These are phyloP conservation scores for Temnopleurus reevesii DNA, from an alignment of 53 echinoderm and acorn worm species.

Conservation along the genomic window DNA sequence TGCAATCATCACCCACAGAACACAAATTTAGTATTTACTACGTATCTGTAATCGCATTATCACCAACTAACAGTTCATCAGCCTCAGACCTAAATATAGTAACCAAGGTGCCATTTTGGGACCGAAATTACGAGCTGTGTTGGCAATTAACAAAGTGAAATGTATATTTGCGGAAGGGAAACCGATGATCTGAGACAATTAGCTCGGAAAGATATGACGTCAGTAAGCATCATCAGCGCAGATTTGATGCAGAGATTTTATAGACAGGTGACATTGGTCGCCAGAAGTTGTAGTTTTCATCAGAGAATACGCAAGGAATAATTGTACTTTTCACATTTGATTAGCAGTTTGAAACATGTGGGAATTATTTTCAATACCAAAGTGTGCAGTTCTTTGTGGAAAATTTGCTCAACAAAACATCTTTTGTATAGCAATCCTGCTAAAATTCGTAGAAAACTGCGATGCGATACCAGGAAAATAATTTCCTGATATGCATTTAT, in stretches of 20 bases:
- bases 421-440: too few relatives aligned
- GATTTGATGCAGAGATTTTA: background rate
- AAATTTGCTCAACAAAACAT: too few relatives aligned
- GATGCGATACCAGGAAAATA: too few relatives aligned
- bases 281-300: too few relatives aligned
- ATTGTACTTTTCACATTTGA: too few relatives aligned
- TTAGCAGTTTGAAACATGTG: too few relatives aligned
- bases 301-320: too few relatives aligned
- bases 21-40: background rate
- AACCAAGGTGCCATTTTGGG: background rate
- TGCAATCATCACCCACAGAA: background rate
- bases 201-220: constrained; percentile 7
- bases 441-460: too few relatives aligned
- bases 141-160: background rate
- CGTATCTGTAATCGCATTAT: background rate
- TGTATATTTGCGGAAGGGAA: constrained; percentile 13
- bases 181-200: background rate
- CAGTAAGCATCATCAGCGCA: background rate
- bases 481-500: too few relatives aligned
- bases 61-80: background rate
- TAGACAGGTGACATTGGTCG: background rate
- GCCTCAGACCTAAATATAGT: background rate
- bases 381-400: too few relatives aligned
- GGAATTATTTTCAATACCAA: too few relatives aligned
- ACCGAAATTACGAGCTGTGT: background rate